phyloP scores from a whole-genome alignment of 2,113 vertebrate species.

The Donacobius atricapilla region DNA sequence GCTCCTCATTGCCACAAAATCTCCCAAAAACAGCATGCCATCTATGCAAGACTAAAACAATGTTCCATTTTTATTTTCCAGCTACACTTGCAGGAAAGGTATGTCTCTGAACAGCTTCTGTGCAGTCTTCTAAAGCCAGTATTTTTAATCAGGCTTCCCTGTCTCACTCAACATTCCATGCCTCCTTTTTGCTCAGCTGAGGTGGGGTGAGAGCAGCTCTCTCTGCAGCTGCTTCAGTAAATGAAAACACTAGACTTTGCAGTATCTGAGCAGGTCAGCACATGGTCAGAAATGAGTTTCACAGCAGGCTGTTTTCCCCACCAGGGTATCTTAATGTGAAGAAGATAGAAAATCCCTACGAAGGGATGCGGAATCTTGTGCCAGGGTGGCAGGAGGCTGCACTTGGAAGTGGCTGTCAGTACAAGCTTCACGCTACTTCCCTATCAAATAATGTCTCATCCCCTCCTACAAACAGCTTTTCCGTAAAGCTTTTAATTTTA shows the following conservation, averaged over 20 bases:
- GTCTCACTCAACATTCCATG: background rate
- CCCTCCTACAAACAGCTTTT: constrained; percentile 32
- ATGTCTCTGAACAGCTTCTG: background rate
- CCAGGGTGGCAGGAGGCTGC: background rate
- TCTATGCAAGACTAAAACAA: background rate
- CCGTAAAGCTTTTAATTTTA: constrained; percentile 14
- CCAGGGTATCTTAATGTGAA: background rate
- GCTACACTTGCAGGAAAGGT: background rate
- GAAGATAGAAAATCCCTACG: constrained; percentile 29
- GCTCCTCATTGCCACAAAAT: background rate
- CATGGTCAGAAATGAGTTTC: constrained; percentile 55
- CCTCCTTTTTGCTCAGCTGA: background rate
- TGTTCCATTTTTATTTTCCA: background rate
- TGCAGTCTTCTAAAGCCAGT: background rate
- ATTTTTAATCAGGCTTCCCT: constrained; percentile 13
- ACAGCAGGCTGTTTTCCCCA: constrained; percentile 25
- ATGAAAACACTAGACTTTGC: background rate
- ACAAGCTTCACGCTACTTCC: background rate
- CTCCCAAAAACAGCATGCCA: background rate
- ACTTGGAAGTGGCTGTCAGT: constrained; percentile 16
- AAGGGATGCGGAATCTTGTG: background rate
- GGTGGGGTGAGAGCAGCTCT: background rate
- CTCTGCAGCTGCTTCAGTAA: background rate
- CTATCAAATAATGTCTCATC: background rate
- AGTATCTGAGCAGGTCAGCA: constrained; percentile 32